Percentiles rank a stretch among this genome's conserved stretches.
Evolutionary conservation across 2,113 vertebrate species (phyloP).

Genomic region (Dryoscopus gambensis): DNA sequence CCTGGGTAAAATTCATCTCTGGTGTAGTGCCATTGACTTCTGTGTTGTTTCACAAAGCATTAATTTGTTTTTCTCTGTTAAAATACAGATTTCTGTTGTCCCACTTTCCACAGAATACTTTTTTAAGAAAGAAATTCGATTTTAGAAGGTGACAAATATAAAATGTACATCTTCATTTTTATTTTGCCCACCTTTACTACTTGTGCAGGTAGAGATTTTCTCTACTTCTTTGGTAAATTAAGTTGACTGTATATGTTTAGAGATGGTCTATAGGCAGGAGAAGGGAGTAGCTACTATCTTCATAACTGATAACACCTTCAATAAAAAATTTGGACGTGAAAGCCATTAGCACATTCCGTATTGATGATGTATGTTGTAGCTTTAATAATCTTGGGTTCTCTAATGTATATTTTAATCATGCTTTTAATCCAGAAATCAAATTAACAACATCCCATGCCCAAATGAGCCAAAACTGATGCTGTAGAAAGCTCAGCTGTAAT

Average conservation of each 20-base stretch:
- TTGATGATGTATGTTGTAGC: neutral
- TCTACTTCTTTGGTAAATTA: neutral
- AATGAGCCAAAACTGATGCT: neutral
- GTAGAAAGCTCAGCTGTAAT: neutral
- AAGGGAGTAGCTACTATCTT: neutral
- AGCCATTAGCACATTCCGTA: neutral
- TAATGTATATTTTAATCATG: neutral
- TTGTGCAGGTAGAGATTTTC: neutral
- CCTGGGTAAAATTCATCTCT: neutral
- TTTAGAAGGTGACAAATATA: neutral
- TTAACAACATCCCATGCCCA: neutral
- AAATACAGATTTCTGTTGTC: slow-evolving; percentile 5
- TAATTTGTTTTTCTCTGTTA: slow-evolving; percentile 23
- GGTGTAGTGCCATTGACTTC: slow-evolving; percentile 16
- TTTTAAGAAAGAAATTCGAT: neutral
- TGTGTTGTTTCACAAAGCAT: slow-evolving; percentile 48
- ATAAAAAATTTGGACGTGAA: neutral
- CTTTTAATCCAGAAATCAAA: neutral
- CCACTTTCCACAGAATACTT: neutral
- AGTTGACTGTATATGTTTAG: neutral
- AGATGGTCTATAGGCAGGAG: neutral
- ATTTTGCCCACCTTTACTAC: neutral
- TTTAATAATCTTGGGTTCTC: neutral
- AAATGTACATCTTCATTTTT: slow-evolving; percentile 6
- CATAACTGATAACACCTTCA: neutral